Evolutionary conservation across 2,113 vertebrate species (phyloP), one percentile per base, ranked within the genome.

Genomic region (Cairina moschata): DNA sequence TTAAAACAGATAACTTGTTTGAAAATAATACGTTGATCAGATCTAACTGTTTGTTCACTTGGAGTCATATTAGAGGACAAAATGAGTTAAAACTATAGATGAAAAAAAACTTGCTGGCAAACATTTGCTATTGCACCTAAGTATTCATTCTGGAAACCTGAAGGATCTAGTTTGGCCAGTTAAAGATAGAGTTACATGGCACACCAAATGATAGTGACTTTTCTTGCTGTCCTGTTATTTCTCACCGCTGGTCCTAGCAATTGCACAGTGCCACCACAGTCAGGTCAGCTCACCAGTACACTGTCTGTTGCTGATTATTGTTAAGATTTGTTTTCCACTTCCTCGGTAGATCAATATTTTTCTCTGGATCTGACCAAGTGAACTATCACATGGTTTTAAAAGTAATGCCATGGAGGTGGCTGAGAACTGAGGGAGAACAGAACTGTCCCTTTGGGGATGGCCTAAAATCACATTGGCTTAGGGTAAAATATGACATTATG

Each of bases 391-490:
- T 58, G 32, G 20, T 17, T 65, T 48, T 42, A 65, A n/a, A 66
- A 4, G 25, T 28, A 6, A 18, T 17, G 17, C 1, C 0, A 14
- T 60, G 17, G 28, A 54, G 40, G 36, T 1, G 0, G 4, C 8
- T 28, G 34, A 81, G 28, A 32, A 22, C 2, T 26, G 13, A 16
- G 32, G 54, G 56, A 46, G 42, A 63, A 8, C 9, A 34, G 36
- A 58, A 29, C 22, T 22, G 40, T 42, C 55, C 34, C 22, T 68
- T 62, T 44, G 29, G n/a, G 18, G 22, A 13, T 1, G 36, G 16
- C 20, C 26, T 11, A 28, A 44, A 26, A 13, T 22, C 36, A 22
- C 1, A 2, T 11, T 29, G 36, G 65, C 32, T 20, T 46, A 16
- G 36, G 18, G 12, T 21, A 56, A 44, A 29, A 46, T 74, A 18